Conservation (phyloP, 2,797 vertebrate genomes). For the Sorex maritimensis region DNA sequence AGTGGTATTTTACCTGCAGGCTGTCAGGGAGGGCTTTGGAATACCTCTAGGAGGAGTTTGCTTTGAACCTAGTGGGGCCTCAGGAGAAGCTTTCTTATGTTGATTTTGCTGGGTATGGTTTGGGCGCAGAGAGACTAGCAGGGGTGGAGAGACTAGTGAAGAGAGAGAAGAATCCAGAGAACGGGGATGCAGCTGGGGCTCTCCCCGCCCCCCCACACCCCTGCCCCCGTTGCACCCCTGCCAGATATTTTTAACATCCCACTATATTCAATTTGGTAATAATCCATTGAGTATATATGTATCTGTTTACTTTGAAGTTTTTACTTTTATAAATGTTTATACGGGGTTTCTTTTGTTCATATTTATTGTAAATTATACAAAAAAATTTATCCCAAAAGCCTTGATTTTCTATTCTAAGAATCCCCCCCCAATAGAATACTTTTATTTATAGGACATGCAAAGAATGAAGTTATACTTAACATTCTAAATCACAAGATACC, state of each 20-base stretch:
- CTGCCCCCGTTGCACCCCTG: too few species aligned
- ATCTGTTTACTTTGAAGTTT: not conserved
- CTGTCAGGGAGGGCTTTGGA: too few species aligned
- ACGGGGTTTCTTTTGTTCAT: not conserved
- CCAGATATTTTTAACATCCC: not conserved
- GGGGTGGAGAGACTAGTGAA: too few species aligned
- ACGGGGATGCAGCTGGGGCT: too few species aligned
- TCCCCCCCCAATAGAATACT: not conserved
- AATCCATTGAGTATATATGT: not conserved
- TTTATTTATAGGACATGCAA: not conserved
- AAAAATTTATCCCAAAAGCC: not conserved
- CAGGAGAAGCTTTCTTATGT: too few species aligned
- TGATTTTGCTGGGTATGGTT: too few species aligned
- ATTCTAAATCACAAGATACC: not conserved
- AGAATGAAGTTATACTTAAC: not conserved
- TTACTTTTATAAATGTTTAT: not conserved
- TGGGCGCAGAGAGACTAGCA: too few species aligned
- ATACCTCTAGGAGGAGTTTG: too few species aligned
- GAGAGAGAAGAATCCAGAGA: too few species aligned
- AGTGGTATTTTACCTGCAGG: too few species aligned
- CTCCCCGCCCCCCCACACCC: too few species aligned
- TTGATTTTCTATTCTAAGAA: conserved; percentile 21
- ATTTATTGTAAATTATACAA: not conserved
- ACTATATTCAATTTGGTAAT: not conserved
- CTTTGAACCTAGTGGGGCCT: too few species aligned